Evolutionary conservation across 2,888 invertebrate species (phyloP).

Genomic region (Parochlus steinenii): DNA sequence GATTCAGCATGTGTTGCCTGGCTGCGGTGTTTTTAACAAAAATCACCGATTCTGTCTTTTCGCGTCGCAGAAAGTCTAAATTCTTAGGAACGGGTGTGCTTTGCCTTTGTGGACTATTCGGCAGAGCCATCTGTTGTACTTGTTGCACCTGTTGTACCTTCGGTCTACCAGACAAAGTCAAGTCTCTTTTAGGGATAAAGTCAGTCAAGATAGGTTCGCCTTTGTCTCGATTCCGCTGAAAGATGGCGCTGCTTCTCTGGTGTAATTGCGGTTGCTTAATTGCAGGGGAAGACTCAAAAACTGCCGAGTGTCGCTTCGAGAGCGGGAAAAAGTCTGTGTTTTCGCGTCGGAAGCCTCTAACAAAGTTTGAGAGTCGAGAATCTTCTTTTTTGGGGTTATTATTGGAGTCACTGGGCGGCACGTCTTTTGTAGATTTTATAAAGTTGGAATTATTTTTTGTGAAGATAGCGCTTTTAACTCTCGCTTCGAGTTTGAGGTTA

Average conservation of each 20-base stretch:
- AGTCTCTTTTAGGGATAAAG: conserved; percentile 31
- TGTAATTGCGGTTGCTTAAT: conserved; percentile 29
- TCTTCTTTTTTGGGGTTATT: conserved; percentile 44
- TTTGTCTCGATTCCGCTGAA: conserved; percentile 43
- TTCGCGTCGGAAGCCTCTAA: conserved; percentile 64
- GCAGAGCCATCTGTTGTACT: conserved; percentile 8
- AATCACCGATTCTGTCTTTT: conserved; percentile 81
- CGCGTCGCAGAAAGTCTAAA: conserved; percentile 46
- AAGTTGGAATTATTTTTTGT: conserved; percentile 15
- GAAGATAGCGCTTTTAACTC: conserved; percentile 16
- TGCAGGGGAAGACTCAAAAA: conserved; percentile 24
- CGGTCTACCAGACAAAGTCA: conserved; percentile 20
- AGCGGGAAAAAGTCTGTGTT: conserved; percentile 71
- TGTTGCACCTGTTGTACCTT: conserved; percentile 17
- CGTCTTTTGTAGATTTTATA: conserved; percentile 14
- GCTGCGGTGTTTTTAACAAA: conserved; percentile 47
- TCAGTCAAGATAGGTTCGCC: conserved; percentile 57
- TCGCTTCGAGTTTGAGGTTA: conserved; percentile 16
- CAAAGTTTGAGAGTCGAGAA: conserved; percentile 51
- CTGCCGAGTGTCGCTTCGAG: conserved; percentile 59
- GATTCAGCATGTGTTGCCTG: conserved; percentile 33
- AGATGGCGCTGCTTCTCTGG: conserved; percentile 51
- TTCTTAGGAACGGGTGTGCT: conserved; percentile 25
- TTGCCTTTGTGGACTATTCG: conserved; percentile 13
- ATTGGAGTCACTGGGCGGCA: conserved; percentile 13